Percentiles rank a stretch among this genome's conserved stretches.
Evolutionary conservation across 2,113 vertebrate genomes (phyloP).

Genomic region (Amblyopsis rosae): DNA sequence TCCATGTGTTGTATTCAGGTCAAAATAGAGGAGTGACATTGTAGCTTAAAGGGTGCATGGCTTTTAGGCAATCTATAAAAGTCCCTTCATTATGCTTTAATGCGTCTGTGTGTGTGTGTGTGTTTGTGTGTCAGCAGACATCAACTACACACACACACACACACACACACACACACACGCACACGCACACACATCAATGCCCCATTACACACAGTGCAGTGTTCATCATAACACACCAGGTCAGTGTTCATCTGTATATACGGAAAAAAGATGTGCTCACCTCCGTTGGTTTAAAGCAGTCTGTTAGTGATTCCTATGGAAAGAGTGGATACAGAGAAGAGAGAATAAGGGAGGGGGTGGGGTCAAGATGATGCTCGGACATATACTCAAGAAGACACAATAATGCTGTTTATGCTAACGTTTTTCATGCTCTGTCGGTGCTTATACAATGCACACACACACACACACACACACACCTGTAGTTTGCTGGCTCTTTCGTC

Average conservation of each 20-base stretch:
- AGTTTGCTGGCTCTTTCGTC: slow-evolving; percentile 92
- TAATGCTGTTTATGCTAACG: not conserved
- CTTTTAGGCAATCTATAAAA: not conserved
- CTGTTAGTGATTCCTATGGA: slow-evolving; percentile 87
- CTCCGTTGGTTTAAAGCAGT: slow-evolving; percentile 97
- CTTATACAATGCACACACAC: not conserved
- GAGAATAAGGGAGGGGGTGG: not conserved
- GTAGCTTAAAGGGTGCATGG: not conserved
- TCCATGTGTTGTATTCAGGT: slow-evolving; percentile 19
- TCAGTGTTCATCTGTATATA: not conserved
- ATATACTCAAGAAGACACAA: not conserved
- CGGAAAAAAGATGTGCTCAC: slow-evolving; percentile 70
- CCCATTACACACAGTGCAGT: too few relatives aligned
- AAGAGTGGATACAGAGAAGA: not conserved
- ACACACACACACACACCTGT: slow-evolving; percentile 76
- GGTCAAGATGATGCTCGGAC: not conserved
- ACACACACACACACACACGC: slow-evolving; percentile 7
- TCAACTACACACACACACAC: slow-evolving; percentile 15
- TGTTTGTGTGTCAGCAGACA: not conserved
- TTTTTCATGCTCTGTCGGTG: not conserved
- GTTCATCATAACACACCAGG: too few relatives aligned
- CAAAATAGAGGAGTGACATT: not conserved
- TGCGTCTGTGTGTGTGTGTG: slow-evolving; percentile 1
- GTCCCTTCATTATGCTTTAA: slow-evolving; percentile 1
- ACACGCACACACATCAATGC: slow-evolving; percentile 2